These are phyloP conservation scores for Epinotia bilunana DNA, from an alignment of 2,888 invertebrate species.

Conservation along the genomic window DNA sequence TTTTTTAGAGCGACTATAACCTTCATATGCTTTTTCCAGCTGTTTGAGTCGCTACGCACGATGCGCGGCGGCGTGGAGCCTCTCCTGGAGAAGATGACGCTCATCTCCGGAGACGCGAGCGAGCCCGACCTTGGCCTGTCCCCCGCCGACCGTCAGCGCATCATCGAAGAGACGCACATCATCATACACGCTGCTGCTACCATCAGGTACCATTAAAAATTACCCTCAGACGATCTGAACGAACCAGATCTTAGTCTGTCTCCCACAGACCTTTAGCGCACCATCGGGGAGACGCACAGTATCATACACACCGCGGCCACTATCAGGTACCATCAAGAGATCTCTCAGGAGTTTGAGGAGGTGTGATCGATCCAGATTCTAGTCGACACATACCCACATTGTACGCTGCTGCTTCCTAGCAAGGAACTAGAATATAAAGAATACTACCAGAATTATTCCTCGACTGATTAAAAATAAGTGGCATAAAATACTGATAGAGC, in stretches of 20 bases:
- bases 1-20: background rate
- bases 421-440: no score
- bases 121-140: constrained; percentile 88
- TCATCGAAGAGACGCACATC: constrained; percentile 89
- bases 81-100: constrained; percentile 87
- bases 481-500: no score
- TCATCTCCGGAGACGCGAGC: constrained; percentile 90
- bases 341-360: constrained; percentile 84
- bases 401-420: constrained; percentile 88
- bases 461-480: no score
- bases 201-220: constrained; percentile 80
- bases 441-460: no score
- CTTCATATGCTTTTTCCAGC: constrained; percentile 77
- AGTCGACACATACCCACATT: constrained; percentile 89
- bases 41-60: constrained; percentile 89
- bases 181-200: constrained; percentile 94
- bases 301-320: constrained; percentile 94
- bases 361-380: constrained; percentile 87
- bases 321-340: constrained; percentile 80
- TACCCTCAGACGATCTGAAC: constrained; percentile 89
- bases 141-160: constrained; percentile 85
- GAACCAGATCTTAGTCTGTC: constrained; percentile 88
- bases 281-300: constrained; percentile 89
- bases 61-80: constrained; percentile 85
- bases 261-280: constrained; percentile 85